Percentiles rank a stretch among this genome's conserved stretches.
phyloP scores from a whole-genome alignment of 2,113 vertebrate species.

The Embiotoca jacksoni region DNA sequence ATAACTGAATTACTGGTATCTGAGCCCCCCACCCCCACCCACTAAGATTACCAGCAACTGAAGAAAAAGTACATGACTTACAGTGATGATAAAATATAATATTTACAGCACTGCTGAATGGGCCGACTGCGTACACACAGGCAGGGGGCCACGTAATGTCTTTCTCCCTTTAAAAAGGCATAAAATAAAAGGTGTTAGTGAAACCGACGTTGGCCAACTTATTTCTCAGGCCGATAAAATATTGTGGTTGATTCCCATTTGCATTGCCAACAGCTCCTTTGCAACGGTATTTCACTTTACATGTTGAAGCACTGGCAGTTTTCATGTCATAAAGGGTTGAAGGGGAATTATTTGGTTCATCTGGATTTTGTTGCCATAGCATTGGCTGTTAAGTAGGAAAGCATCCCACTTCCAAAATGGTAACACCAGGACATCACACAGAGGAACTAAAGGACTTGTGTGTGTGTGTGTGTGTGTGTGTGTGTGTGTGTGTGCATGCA shows the following conservation, averaged over 20 bases:
- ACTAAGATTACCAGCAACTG: slow-evolving; percentile 55
- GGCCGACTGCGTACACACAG: background rate
- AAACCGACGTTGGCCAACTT: background rate
- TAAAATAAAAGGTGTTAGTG: slow-evolving; percentile 17
- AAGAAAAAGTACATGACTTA: slow-evolving; percentile 22
- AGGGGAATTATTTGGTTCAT: slow-evolving; percentile 22
- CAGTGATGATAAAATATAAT: slow-evolving; percentile 29
- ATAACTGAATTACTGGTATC: slow-evolving; percentile 56
- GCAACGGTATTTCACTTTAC: slow-evolving; percentile 9
- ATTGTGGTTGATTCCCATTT: background rate
- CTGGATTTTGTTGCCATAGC: slow-evolving; percentile 29
- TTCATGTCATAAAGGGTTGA: slow-evolving; percentile 3
- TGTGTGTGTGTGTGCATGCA: background rate
- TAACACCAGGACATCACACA: slow-evolving; percentile 41
- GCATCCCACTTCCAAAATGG: slow-evolving; percentile 44
- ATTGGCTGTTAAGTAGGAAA: slow-evolving; percentile 35
- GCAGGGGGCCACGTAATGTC: slow-evolving; percentile 2
- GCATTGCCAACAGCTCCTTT: background rate
- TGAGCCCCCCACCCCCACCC: background rate
- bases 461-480: background rate
- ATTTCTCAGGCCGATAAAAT: slow-evolving; percentile 33
- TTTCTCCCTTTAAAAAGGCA: slow-evolving; percentile 15
- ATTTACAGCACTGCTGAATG: slow-evolving; percentile 29
- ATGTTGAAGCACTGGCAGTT: background rate
- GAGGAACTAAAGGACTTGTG: slow-evolving; percentile 28